Conservation (phyloP, 2,113 vertebrate species). For the Gallinago paraguaiae region DNA sequence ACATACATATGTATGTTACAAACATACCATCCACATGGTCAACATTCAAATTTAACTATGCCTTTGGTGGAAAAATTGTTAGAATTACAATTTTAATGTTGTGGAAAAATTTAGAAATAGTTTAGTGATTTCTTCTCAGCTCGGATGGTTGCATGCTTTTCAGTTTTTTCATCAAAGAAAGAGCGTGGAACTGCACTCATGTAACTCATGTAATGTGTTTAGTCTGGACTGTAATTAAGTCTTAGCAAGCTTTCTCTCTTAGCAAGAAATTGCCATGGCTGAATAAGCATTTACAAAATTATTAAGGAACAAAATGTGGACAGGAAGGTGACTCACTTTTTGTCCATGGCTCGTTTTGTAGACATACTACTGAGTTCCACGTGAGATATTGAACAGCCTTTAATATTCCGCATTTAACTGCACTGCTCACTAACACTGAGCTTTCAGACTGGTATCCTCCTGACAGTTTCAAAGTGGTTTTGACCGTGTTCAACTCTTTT, state of each 20-base stretch:
- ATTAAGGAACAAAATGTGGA: not conserved
- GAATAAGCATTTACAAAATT: not conserved
- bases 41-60: not conserved
- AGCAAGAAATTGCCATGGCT: not conserved
- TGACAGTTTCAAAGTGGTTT: slow-evolving; percentile 76
- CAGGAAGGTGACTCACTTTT: not conserved
- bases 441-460: slow-evolving; percentile 70
- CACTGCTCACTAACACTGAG: slow-evolving; percentile 54
- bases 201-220: not conserved
- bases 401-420: slow-evolving; percentile 17
- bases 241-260: not conserved
- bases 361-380: not conserved
- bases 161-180: not conserved
- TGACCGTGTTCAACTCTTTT: slow-evolving; percentile 75
- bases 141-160: not conserved
- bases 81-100: not conserved
- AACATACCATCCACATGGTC: not conserved
- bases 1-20: not conserved
- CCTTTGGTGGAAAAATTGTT: not conserved
- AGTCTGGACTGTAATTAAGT: not conserved
- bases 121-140: not conserved
- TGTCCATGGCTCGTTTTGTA: not conserved
- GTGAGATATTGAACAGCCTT: not conserved
- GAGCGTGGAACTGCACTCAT: not conserved
- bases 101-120: not conserved